Evolutionary conservation across 2,888 invertebrate species (phyloP).

Genomic region (Sialis fuliginosa): DNA sequence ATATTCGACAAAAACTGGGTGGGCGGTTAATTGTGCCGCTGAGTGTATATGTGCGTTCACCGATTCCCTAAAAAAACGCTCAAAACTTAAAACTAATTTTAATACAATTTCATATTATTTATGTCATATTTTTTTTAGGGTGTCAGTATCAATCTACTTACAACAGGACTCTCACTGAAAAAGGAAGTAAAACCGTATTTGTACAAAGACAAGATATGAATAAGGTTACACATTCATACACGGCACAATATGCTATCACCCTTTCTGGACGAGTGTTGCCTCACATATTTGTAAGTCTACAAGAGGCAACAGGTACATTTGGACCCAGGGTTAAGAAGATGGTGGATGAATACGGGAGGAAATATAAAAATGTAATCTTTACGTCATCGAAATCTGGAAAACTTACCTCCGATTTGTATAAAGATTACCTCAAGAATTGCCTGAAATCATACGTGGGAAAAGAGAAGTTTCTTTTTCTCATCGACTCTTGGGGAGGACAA

Average conservation of each 20-base stretch:
- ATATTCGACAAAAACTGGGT: no score
- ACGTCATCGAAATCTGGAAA: conserved; percentile 11
- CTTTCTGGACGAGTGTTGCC: conserved; percentile 9
- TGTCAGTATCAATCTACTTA: conserved; percentile 1
- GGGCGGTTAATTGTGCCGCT: no score
- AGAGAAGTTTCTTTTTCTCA: conserved; percentile 9
- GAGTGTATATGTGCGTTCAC: no score
- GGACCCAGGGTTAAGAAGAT: conserved; percentile 8
- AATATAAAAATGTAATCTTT: conserved; percentile 8
- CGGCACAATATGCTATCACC: conserved; percentile 10
- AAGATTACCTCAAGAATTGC: conserved; percentile 7
- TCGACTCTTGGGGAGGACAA: conserved; percentile 11
- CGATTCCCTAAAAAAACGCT: no score
- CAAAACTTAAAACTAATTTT: no score
- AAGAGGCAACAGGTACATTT: conserved; percentile 9
- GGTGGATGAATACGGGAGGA: conserved; percentile 7
- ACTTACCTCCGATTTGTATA: conserved; percentile 7
- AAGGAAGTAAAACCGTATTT: conserved; percentile 8
- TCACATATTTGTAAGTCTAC: conserved; percentile 11
- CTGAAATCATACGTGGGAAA: conserved; percentile 9
- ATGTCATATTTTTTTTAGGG: neutral
- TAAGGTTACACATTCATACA: conserved; percentile 10
- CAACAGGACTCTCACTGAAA: conserved; percentile 1
- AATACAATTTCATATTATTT: no score
- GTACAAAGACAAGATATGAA: conserved; percentile 7